Percentiles rank a stretch among this genome's conserved stretches.
Conservation (phyloP, 2,113 vertebrate species). For the Hemiscyllium ocellatum region DNA sequence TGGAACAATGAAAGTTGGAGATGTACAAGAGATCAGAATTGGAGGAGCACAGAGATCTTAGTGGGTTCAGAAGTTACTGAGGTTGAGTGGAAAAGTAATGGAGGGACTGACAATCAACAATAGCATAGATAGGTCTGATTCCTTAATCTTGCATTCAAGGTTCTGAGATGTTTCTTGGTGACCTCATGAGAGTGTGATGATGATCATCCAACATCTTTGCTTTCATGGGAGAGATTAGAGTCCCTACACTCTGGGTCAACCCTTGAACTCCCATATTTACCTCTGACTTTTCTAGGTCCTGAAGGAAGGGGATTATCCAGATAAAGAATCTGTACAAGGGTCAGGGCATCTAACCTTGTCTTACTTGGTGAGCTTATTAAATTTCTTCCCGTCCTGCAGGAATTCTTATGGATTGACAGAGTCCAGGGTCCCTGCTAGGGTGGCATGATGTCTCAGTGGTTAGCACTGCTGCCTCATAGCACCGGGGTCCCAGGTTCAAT, state of each 20-base stretch:
- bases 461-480: no score
- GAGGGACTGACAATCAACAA: neutral
- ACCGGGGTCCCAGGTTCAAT: no score
- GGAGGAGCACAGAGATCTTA: neutral
- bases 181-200: neutral
- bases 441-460: no score
- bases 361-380: no score
- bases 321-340: no score
- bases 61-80: neutral
- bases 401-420: no score
- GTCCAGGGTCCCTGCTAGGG: neutral
- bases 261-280: neutral
- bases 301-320: neutral
- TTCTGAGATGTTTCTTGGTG: neutral
- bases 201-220: neutral
- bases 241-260: neutral
- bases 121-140: neutral
- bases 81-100: neutral
- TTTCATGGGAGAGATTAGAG: neutral
- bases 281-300: neutral
- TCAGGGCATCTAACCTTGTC: no score
- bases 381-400: no score
- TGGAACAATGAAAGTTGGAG: neutral
- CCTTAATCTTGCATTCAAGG: neutral
- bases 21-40: no score